phyloP scores from a whole-genome alignment of 2,113 vertebrate genomes.

The Meles meles region DNA sequence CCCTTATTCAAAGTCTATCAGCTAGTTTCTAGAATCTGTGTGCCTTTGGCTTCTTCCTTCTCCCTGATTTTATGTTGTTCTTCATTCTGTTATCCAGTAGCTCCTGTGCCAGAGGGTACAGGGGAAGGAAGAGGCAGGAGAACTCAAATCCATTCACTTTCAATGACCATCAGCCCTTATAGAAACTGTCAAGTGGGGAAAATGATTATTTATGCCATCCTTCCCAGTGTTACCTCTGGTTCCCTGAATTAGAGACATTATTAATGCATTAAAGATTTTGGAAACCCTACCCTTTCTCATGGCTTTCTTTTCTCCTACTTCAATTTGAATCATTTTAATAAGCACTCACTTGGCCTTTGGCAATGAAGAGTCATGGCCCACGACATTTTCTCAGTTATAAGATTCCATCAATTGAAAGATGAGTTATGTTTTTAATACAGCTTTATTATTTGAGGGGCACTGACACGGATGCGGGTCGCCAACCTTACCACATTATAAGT shows the following conservation, averaged over 20 bases:
- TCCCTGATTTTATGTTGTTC: neutral
- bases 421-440: neutral
- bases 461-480: neutral
- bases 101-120: neutral
- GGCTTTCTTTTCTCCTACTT: neutral
- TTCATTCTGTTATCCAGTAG: neutral
- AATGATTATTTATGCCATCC: neutral
- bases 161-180: neutral
- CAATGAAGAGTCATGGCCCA: neutral
- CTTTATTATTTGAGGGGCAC: neutral
- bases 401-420: neutral
- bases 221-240: neutral
- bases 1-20: neutral
- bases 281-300: neutral
- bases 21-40: neutral
- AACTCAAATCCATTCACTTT: neutral
- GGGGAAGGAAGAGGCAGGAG: neutral
- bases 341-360: neutral
- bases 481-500: neutral
- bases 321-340: neutral
- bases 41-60: neutral
- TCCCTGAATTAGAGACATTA: neutral
- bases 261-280: neutral
- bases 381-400: neutral
- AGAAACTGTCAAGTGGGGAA: neutral